A percentile compares a stretch with the other conserved stretches of the same genome.
These are phyloP conservation scores for Plumapathes pennacea DNA, from an alignment of 92 coral and sea anemone species.

Conservation along the genomic window DNA sequence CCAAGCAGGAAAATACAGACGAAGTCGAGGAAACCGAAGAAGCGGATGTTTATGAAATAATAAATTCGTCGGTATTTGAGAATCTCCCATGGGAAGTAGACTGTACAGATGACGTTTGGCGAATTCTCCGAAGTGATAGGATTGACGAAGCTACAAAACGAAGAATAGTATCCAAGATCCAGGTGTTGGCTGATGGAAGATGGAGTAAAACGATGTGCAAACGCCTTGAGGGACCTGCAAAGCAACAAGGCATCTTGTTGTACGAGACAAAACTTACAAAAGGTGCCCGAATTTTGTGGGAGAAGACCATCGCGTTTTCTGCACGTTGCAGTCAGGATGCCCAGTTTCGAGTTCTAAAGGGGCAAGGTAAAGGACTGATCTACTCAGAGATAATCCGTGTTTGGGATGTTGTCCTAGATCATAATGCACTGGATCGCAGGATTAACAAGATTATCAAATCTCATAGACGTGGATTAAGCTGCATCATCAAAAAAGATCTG, in stretches of 20 bases:
- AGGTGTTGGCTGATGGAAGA: constrained; percentile 88
- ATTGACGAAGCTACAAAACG: constrained; percentile 31
- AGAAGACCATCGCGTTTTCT: constrained; percentile 88
- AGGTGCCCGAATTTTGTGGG: constrained; percentile 87
- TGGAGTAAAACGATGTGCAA: constrained; percentile 72
- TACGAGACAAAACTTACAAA: constrained; percentile 73
- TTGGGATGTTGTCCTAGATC: constrained; percentile 87
- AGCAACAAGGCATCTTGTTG: constrained; percentile 59
- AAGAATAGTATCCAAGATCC: constrained; percentile 60
- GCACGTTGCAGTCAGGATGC: constrained; percentile 79
- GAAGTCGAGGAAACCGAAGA: neutral
- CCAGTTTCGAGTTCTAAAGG: constrained; percentile 37
- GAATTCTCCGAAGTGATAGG: constrained; percentile 55
- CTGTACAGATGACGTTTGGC: constrained; percentile 91
- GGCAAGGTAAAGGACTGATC: constrained; percentile 42
- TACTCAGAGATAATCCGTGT: constrained; percentile 95
- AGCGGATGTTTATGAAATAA: constrained; percentile 9
- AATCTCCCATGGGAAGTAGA: constrained; percentile 95
- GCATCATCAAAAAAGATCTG: constrained; percentile 81
- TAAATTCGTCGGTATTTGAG: constrained; percentile 65
- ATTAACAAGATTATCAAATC: constrained; percentile 78
- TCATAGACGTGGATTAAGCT: constrained; percentile 83
- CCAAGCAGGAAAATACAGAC: neutral
- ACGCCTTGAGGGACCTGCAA: constrained; percentile 73
- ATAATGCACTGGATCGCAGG: constrained; percentile 68